Base-by-base conservation (phyloP, 2,888 invertebrate species). In the Agelastica alni region DNA sequence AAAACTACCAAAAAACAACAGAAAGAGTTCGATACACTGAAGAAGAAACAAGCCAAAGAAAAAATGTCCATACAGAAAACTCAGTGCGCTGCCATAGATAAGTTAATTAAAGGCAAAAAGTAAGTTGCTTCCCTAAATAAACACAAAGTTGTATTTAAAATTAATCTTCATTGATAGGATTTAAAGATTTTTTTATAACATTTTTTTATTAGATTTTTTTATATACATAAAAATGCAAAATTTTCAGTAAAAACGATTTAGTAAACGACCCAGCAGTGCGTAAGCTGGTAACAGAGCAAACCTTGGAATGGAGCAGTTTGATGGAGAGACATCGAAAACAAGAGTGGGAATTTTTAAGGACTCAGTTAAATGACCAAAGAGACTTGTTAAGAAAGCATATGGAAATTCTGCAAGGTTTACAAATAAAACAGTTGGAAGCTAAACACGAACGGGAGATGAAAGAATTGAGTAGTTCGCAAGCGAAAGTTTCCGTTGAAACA, bases 401-500 rank as follows among this genome's bases (percentile, higher is more conserved):
- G 87, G 85, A 89, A 67, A 77, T 85, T 17, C 86, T 92, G 13
- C 96, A 96, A 75, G 83, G 83, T 45, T 80, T 83, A 7, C 96
- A 96, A 77, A 84, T 94, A 77, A 95, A 96, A 74, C 93, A 95
- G 74, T 79, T 96, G 2, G 92, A 93, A 70, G 88, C 84, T 4
- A 89, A 92, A 70, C 95, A 96, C 73, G 95, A 96, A 75, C 90
- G 93, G 61, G 98, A 98, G 72, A 85, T 93, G 71, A 99, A 98
- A 75, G 97, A 98, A 60, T 86, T 99, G 85, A 96, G 96, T 74
- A 84, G 88, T 4, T 85, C 89, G 49, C 99, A 99, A 78, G 96
- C 97, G 3, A 96, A 96, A 80, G 87, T 92, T 68, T 96, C 96
- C 43, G 94, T 99, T 66, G 99, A 99, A 76, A 96, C 97, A 13